Evolutionary conservation across 2,113 vertebrate genomes (phyloP).

Genomic region (Falco punctatus): DNA sequence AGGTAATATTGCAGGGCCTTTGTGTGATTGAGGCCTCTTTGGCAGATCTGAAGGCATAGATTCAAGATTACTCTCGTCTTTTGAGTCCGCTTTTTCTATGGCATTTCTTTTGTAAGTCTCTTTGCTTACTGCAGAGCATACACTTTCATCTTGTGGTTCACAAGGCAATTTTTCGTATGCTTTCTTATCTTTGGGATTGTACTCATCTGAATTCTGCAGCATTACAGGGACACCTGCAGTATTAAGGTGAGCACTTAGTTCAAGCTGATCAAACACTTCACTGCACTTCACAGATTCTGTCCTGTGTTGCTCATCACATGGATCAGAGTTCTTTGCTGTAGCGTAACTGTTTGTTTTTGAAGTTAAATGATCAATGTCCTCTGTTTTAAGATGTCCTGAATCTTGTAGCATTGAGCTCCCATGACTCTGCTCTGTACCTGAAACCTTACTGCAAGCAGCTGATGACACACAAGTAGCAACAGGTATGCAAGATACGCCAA

Average conservation of each 20-base stretch:
- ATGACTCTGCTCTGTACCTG: not conserved
- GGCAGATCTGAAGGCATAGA: slow-evolving; percentile 11
- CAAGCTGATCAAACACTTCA: not conserved
- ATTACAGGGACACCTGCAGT: not conserved
- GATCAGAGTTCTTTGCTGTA: not conserved
- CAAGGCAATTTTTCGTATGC: not conserved
- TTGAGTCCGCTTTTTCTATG: not conserved
- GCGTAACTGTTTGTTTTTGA: not conserved
- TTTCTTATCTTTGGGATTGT: slow-evolving; percentile 47
- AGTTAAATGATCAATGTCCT: slow-evolving; percentile 53
- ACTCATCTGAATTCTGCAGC: not conserved
- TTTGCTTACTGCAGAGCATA: not conserved
- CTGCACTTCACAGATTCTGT: slow-evolving; percentile 13
- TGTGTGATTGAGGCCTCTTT: slow-evolving; percentile 8
- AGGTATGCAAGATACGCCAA: slow-evolving; percentile 69
- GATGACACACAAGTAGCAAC: slow-evolving; percentile 12
- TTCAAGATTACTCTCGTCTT: not conserved
- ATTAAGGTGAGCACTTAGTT: slow-evolving; percentile 6
- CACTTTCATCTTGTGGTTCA: not conserved
- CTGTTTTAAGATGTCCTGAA: slow-evolving; percentile 6
- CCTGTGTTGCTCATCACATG: not conserved
- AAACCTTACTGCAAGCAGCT: not conserved
- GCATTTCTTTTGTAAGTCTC: not conserved
- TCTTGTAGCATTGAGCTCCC: slow-evolving; percentile 1
- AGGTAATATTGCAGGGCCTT: not conserved